Percentiles rank a stretch among this genome's conserved stretches.
These are phyloP conservation scores for Ceryle rudis DNA, from an alignment of 2,797 vertebrate genomes.

Conservation along the genomic window DNA sequence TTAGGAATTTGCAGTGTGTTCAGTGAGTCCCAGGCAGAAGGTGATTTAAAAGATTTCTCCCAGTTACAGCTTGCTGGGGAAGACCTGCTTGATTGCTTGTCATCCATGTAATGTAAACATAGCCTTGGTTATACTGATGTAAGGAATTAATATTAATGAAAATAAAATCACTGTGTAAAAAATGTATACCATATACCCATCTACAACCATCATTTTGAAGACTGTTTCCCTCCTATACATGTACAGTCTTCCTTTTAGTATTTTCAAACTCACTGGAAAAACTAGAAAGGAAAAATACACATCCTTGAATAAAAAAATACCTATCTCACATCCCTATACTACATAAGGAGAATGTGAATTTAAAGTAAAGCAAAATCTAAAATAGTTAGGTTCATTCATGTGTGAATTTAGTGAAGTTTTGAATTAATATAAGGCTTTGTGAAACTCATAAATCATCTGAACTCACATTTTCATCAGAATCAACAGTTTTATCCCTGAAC, in stretches of 20 bases:
- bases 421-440: neutral
- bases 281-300: neutral
- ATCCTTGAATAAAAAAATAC: neutral
- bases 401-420: neutral
- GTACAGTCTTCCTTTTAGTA: neutral
- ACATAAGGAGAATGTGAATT: neutral
- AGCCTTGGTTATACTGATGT: neutral
- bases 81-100: neutral
- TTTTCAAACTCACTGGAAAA: neutral
- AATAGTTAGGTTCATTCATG: neutral
- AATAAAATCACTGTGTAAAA: neutral
- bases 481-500: neutral
- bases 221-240: neutral
- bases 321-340: neutral
- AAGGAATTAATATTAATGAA: neutral
- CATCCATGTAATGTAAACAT: neutral
- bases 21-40: accelerated
- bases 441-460: neutral
- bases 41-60: neutral
- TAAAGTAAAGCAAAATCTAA: neutral
- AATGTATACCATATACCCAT: neutral
- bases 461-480: neutral
- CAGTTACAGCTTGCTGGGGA: neutral
- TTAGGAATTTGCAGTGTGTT: neutral
- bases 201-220: neutral